Conservation (phyloP, 1,140 invertebrate genomes). For the Lepidurus packardi region DNA sequence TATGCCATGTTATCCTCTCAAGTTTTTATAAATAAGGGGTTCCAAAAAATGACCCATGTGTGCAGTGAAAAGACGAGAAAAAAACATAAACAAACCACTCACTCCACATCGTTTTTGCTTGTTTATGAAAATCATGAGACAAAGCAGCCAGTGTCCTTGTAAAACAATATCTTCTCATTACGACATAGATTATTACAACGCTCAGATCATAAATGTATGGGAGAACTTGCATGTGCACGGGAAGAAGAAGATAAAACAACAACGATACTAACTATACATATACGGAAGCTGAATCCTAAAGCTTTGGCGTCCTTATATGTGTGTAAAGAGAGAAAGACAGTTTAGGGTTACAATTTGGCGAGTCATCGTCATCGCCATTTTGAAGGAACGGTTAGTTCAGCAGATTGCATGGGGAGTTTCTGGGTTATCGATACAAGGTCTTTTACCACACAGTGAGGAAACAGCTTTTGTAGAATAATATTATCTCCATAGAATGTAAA, state of each 20-base stretch:
- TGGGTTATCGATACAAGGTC: constrained; percentile 21
- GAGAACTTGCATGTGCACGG: not conserved
- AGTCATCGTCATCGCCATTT: not conserved
- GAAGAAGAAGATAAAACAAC: not conserved
- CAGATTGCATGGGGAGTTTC: not conserved
- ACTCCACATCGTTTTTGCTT: too few relatives aligned
- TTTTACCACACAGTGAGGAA: not conserved
- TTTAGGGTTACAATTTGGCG: not conserved
- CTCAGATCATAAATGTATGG: too few relatives aligned
- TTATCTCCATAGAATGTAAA: not conserved
- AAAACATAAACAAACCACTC: too few relatives aligned
- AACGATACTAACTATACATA: not conserved
- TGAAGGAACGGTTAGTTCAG: not conserved
- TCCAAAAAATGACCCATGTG: not conserved
- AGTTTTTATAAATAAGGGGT: not conserved
- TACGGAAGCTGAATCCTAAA: not conserved
- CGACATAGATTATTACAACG: not conserved
- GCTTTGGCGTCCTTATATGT: not conserved
- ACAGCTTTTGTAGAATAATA: not conserved
- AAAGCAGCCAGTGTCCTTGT: not conserved
- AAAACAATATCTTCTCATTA: not conserved
- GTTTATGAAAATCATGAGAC: not conserved
- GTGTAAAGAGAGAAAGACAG: not conserved
- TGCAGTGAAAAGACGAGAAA: not conserved
- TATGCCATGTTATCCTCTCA: not conserved